Evolutionary conservation across 2,888 invertebrate species (phyloP).

Genomic region (Dinocampus coccinellae): DNA sequence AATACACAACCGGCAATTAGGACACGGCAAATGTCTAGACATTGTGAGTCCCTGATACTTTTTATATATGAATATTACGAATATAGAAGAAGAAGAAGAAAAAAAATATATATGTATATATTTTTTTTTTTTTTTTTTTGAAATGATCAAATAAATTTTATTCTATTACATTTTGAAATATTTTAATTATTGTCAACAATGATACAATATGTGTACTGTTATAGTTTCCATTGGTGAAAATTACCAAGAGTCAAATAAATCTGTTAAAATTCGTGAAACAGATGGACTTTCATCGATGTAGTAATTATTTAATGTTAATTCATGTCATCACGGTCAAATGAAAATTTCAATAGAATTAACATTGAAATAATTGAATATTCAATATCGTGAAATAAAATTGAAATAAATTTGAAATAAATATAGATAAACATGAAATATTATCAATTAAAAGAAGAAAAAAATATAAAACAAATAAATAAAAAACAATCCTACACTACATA

Average conservation of each 20-base stretch:
- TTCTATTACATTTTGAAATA: too few relatives aligned
- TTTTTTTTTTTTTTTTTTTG: too few relatives aligned
- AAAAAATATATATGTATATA: too few relatives aligned
- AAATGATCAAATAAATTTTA: too few relatives aligned
- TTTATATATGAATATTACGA: conserved; percentile 16
- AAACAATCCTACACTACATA: conserved; percentile 4
- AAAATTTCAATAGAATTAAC: background rate
- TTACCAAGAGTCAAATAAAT: background rate
- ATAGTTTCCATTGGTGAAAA: background rate
- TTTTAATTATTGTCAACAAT: too few relatives aligned
- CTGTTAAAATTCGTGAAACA: background rate
- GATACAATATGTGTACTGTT: background rate
- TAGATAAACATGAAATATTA: too few relatives aligned
- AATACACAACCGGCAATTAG: conserved; percentile 37
- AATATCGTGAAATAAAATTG: background rate
- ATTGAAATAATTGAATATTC: background rate
- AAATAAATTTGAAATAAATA: too few relatives aligned
- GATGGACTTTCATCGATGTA: background rate
- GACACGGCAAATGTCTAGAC: conserved; percentile 34
- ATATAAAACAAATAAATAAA: too few relatives aligned
- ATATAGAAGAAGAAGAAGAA: too few relatives aligned
- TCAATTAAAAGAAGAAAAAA: too few relatives aligned
- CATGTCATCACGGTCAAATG: too few relatives aligned
- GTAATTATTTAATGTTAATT: background rate
- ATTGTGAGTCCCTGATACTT: conserved; percentile 19